These are phyloP conservation scores for Tolmerus cingulatus DNA, from an alignment of 2,888 invertebrate genomes.

Conservation along the genomic window DNA sequence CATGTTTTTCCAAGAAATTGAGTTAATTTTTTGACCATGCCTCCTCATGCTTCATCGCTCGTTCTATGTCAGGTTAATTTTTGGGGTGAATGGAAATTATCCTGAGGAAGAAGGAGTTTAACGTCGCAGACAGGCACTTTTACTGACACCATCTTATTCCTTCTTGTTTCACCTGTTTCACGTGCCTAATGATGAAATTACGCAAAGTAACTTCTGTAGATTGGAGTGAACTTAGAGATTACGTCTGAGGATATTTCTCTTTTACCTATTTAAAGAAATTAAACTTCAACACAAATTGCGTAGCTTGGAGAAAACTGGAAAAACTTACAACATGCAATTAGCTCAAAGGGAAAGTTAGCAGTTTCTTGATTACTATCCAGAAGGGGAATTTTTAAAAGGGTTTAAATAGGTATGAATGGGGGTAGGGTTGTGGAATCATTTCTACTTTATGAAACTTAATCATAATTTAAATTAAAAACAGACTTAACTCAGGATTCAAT, in stretches of 20 bases:
- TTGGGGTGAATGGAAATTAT: neutral
- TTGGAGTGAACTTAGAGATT: neutral
- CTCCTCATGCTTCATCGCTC: neutral
- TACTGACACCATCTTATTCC: neutral
- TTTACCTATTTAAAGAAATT: neutral
- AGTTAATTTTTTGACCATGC: constrained; percentile 25
- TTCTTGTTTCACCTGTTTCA: constrained; percentile 14
- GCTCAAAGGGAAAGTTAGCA: neutral
- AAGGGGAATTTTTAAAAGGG: neutral
- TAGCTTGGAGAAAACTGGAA: neutral
- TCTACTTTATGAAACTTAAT: neutral
- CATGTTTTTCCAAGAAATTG: constrained; percentile 18
- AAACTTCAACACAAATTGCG: neutral
- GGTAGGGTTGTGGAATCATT: neutral
- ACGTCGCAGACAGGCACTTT: neutral
- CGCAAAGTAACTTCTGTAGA: constrained; percentile 18
- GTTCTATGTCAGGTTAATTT: neutral
- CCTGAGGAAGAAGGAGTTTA: neutral
- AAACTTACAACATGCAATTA: neutral
- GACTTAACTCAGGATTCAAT: no score
- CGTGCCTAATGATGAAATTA: constrained; percentile 15
- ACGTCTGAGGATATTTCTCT: neutral
- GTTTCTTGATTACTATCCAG: neutral
- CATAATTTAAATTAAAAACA: neutral
- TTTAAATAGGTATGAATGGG: neutral